Percentiles rank a stretch among this genome's conserved stretches.
Evolutionary conservation across 2,113 vertebrate genomes (phyloP).

Genomic region (Apeltes quadracus): DNA sequence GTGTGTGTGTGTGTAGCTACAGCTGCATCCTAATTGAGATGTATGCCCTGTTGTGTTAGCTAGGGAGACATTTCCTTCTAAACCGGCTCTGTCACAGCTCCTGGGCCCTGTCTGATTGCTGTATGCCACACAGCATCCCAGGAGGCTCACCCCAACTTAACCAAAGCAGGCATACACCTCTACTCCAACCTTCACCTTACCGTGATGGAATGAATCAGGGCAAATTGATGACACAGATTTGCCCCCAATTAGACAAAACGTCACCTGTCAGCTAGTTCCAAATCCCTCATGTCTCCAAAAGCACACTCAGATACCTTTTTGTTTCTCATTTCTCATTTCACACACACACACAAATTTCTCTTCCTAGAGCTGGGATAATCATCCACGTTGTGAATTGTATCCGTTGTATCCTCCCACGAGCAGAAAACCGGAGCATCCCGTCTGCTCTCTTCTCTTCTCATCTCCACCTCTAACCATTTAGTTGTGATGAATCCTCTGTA

Average conservation of each 20-base stretch:
- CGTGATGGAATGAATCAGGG: background rate
- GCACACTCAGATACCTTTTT: constrained; percentile 21
- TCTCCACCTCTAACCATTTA: constrained; percentile 60
- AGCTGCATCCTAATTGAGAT: constrained; percentile 75
- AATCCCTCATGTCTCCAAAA: constrained; percentile 22
- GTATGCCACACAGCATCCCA: constrained; percentile 45
- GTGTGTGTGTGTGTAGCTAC: constrained; percentile 32
- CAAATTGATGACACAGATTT: background rate
- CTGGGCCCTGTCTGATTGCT: constrained; percentile 53
- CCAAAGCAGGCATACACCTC: constrained; percentile 24
- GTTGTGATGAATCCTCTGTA: constrained; percentile 57
- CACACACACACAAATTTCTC: constrained; percentile 24
- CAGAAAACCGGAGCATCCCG: constrained; percentile 66
- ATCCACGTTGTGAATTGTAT: constrained; percentile 72
- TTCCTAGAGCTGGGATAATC: constrained; percentile 63
- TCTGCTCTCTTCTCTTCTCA: constrained; percentile 66
- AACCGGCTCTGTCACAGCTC: constrained; percentile 65
- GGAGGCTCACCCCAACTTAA: constrained; percentile 19
- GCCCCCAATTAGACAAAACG: background rate
- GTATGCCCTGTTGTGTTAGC: constrained; percentile 63
- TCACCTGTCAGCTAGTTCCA: constrained; percentile 20
- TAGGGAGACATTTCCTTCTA: constrained; percentile 64
- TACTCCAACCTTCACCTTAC: constrained; percentile 6
- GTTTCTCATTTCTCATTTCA: constrained; percentile 35
- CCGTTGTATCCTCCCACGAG: constrained; percentile 75